Conservation (phyloP, 2,797 vertebrate species). For the Sebastes taczanowskii region DNA sequence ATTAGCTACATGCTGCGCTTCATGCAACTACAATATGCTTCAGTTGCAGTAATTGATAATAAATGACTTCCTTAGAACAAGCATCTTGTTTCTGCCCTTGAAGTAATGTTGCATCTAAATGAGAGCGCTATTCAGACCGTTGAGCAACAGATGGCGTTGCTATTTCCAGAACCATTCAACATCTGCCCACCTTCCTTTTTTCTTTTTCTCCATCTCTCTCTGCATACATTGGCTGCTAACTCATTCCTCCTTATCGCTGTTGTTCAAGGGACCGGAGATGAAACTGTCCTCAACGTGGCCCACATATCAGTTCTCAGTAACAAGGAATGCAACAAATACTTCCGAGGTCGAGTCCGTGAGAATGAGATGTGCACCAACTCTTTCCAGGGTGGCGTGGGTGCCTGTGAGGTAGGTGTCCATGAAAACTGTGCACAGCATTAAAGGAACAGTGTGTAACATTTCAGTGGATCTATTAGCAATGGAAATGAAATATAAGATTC, state of each 20-base stretch:
- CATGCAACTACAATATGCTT: slow-evolving; percentile 2
- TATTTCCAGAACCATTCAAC: slow-evolving; percentile 49
- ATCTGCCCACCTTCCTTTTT: slow-evolving; percentile 42
- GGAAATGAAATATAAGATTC: too few species aligned
- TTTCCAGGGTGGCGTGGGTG: slow-evolving; percentile 84
- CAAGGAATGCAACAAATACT: slow-evolving; percentile 85
- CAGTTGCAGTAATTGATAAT: slow-evolving; percentile 10
- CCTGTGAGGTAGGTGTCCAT: slow-evolving; percentile 89
- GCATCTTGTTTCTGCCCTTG: slow-evolving; percentile 43
- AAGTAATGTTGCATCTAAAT: slow-evolving; percentile 45
- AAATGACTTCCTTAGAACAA: slow-evolving; percentile 2
- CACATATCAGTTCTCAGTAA: slow-evolving; percentile 87
- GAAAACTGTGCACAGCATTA: background rate
- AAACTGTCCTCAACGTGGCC: slow-evolving; percentile 88
- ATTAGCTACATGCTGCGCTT: background rate
- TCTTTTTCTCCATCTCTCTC: background rate
- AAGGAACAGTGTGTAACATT: too few species aligned
- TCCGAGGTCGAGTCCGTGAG: slow-evolving; percentile 87
- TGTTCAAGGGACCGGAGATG: slow-evolving; percentile 84
- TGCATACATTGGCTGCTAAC: slow-evolving; percentile 12
- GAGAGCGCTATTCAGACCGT: slow-evolving; percentile 9
- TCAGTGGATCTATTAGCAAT: too few species aligned
- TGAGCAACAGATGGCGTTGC: slow-evolving; percentile 53
- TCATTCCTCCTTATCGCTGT: background rate
- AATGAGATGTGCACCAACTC: slow-evolving; percentile 92